phyloP scores from a whole-genome alignment of 1,140 invertebrate species.

The Papilio xuthus region DNA sequence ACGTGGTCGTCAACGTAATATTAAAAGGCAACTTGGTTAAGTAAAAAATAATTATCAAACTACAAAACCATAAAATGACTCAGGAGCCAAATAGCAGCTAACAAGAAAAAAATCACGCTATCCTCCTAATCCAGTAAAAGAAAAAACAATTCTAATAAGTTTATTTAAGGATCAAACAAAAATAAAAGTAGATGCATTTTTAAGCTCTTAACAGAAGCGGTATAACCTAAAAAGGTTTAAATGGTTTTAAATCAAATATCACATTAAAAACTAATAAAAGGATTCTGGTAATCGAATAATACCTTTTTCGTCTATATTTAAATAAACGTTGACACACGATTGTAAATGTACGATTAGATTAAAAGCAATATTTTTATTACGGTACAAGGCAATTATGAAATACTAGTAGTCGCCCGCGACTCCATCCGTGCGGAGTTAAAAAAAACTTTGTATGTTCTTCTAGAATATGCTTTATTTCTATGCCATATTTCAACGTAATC shows the following conservation, averaged over 20 bases:
- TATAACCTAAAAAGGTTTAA: constrained; percentile 18
- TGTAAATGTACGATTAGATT: constrained; percentile 14
- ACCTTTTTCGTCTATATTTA: neutral
- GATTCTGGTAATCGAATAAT: neutral
- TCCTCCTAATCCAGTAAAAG: neutral
- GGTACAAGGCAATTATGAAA: neutral
- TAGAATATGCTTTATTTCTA: no score
- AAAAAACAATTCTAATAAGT: neutral
- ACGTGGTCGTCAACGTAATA: no score
- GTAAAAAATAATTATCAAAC: neutral
- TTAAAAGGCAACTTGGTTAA: neutral
- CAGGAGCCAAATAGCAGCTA: neutral
- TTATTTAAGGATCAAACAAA: neutral
- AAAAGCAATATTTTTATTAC: neutral
- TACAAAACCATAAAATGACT: neutral
- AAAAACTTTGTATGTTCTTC: no score
- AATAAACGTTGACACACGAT: neutral
- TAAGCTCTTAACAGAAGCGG: constrained; percentile 2
- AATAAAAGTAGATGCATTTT: neutral
- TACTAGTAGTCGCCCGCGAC: no score
- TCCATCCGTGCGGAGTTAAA: no score
- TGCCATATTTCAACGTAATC: no score
- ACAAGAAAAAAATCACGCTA: neutral
- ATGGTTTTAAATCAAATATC: constrained; percentile 9
- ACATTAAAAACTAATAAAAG: constrained; percentile 18